These are phyloP conservation scores for Pangasius macronema DNA, from an alignment of 2,797 vertebrate genomes.

Conservation along the genomic window DNA sequence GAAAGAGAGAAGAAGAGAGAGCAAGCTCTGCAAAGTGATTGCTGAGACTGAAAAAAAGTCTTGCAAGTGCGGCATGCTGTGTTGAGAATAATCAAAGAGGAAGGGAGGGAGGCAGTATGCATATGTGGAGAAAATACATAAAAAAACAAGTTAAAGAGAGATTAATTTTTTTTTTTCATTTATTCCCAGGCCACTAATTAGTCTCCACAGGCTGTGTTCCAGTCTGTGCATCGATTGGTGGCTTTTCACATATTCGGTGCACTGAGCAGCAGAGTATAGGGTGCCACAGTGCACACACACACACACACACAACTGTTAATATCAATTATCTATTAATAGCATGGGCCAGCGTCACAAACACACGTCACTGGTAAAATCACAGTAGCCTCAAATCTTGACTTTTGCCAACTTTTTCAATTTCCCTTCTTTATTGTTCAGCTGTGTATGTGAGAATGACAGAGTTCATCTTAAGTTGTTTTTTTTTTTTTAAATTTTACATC, in stretches of 20 bases:
- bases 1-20: constrained; percentile 13
- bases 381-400: constrained; percentile 1
- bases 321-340: constrained; percentile 50
- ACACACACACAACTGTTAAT: constrained; percentile 30
- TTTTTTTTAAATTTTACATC: neutral
- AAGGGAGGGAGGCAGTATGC: constrained; percentile 23
- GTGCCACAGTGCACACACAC: neutral
- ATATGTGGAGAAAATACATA: constrained; percentile 20
- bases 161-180: constrained; percentile 26
- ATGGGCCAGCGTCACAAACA: constrained; percentile 26
- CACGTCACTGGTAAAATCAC: constrained; percentile 41
- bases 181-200: constrained; percentile 15
- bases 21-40: constrained; percentile 43
- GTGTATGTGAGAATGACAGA: neutral
- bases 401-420: neutral
- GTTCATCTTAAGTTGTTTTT: neutral
- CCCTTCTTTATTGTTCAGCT: neutral
- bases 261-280: neutral
- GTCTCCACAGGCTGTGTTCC: constrained; percentile 11
- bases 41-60: constrained; percentile 32
- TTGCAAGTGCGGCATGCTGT: constrained; percentile 42
- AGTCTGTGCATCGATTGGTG: constrained; percentile 2
- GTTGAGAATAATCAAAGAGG: constrained; percentile 49
- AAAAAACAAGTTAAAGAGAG: constrained; percentile 37
- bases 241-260: constrained; percentile 17